A percentile compares a stretch with the other conserved stretches of the same genome.
These are phyloP conservation scores for Neofelis nebulosa DNA, from an alignment of 2,113 vertebrate species.

Conservation along the genomic window DNA sequence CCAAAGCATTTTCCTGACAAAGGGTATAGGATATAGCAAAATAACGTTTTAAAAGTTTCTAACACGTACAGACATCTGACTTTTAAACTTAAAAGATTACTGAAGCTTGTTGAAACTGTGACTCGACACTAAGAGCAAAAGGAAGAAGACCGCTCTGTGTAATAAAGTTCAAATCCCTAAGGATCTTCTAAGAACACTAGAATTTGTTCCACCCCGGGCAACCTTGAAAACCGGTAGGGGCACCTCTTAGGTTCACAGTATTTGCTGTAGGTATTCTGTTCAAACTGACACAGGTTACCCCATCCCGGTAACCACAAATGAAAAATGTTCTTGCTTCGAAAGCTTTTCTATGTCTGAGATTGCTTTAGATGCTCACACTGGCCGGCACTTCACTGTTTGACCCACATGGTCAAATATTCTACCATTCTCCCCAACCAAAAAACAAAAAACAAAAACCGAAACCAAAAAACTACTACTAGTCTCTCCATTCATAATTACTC, in stretches of 20 bases:
- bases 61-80: not conserved
- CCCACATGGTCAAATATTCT: not conserved
- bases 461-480: not conserved
- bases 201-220: not conserved
- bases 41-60: not conserved
- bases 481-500: not conserved
- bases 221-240: not conserved
- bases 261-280: not conserved
- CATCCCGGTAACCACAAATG: not conserved
- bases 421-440: not conserved
- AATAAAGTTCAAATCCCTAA: not conserved
- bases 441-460: too few species aligned
- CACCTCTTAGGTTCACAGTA: not conserved
- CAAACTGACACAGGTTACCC: not conserved
- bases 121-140: not conserved
- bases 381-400: not conserved
- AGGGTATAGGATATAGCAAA: not conserved
- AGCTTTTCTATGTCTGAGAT: not conserved
- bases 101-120: not conserved
- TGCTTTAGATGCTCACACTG: not conserved
- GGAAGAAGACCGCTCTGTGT: not conserved
- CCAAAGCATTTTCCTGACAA: not conserved
- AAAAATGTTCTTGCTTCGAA: slow-evolving; percentile 16
- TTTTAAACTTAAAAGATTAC: not conserved
- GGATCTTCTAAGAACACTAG: slow-evolving; percentile 11